Evolutionary conservation across 2,888 invertebrate species (phyloP).

Genomic region (Ephialtes manifestator): DNA sequence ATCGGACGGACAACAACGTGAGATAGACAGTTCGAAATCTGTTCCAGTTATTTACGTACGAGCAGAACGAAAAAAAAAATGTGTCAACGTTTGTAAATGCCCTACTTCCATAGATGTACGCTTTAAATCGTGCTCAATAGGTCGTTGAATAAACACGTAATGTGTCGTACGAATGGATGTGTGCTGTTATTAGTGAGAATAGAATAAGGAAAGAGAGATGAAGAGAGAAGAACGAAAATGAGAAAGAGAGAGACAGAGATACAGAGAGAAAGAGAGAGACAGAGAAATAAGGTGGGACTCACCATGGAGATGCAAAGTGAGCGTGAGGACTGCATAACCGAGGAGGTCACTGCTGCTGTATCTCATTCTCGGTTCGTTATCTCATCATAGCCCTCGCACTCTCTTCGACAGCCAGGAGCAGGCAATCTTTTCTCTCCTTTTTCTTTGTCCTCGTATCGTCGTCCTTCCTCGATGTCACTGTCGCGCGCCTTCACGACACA

Average conservation of each 20-base stretch:
- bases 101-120: not conserved
- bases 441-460: slow-evolving; percentile 7
- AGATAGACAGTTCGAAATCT: slow-evolving; percentile 14
- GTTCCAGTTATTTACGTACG: not conserved
- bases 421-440: slow-evolving; percentile 1
- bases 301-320: slow-evolving; percentile 83
- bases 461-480: slow-evolving; percentile 6
- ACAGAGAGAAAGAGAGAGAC: slow-evolving; percentile 18
- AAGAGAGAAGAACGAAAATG: not conserved
- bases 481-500: slow-evolving; percentile 57
- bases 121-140: not conserved
- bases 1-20: slow-evolving; percentile 54
- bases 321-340: slow-evolving; percentile 84
- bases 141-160: not conserved
- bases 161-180: not conserved
- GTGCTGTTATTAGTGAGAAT: not conserved
- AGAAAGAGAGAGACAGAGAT: not conserved
- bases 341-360: slow-evolving; percentile 83
- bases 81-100: not conserved
- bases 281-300: slow-evolving; percentile 66
- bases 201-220: not conserved
- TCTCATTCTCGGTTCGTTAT: slow-evolving; percentile 86
- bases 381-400: slow-evolving; percentile 81
- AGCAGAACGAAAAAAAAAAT: slow-evolving; percentile 2
- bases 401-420: slow-evolving; percentile 61